Evolutionary conservation across 2,888 invertebrate species (phyloP), one percentile per base, ranked within the genome.

Genomic region (Fabriciana adippe): DNA sequence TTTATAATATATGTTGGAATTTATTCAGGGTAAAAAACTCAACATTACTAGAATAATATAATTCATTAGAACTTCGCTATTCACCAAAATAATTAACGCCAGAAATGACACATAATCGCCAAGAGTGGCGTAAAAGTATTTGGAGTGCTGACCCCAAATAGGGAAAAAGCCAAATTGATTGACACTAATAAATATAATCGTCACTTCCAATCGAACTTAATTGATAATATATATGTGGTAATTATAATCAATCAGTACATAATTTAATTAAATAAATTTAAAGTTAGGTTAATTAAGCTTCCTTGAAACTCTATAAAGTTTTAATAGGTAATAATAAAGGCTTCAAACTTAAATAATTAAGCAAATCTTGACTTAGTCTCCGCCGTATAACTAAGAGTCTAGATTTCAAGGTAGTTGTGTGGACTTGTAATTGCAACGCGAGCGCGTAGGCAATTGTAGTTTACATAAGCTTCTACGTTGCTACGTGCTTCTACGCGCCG

Each of bases 311-410:
- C 35, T n/a, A 48, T 59, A 59, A 59, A 59, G 59, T 59, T 48
- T 47, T 57, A 57, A 57, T 57, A 26, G 57, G 47, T 21, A 41
- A 47, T 45, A 48, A 59, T 59, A 59, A 48, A 26, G 26, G 26
- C 26, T 59, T 59, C 3, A 57, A 57, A 57, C 45, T 57, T 59
- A 48, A 59, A 59, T 48, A 59, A 21, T 59, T 48, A 16, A 31
- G 59, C 21, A 48, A 59, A 59, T 59, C n/a, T 59, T n/a, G 47
- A 26, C 48, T 26, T n/a, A 59, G n/a, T 45, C 56, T 57, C 45
- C 45, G 3, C 15, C 15, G 15, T 57, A 15, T 26, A 13, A 15
- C 26, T 26, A n/a, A 45, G 47, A 15, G 13, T 16, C 47, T 48
- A 26, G 47, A 26, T 26, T 48, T 48, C 6, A 26, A 59, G 59